Evolutionary conservation across 2,888 invertebrate genomes (phyloP).

Genomic region (Morpho helenor): DNA sequence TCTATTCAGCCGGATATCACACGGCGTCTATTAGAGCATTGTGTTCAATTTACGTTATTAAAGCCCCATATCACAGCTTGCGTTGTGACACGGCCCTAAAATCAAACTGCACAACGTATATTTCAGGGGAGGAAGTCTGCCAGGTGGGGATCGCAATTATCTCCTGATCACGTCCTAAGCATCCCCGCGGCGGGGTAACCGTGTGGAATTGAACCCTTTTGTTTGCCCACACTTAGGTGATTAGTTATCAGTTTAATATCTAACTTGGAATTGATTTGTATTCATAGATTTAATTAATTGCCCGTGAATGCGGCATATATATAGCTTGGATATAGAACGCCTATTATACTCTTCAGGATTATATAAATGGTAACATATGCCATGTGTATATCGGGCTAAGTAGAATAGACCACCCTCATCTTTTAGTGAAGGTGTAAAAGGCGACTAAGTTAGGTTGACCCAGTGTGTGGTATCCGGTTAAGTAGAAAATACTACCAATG

Average conservation of each 20-base stretch:
- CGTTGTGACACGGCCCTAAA: constrained; percentile 29
- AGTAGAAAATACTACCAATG: no score
- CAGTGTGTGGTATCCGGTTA: no score
- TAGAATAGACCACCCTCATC: no score
- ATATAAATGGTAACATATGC: no score
- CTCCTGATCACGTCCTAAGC: constrained; percentile 49
- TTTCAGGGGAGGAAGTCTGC: constrained; percentile 35
- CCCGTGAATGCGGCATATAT: constrained; percentile 10
- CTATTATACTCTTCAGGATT: no score
- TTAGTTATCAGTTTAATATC: constrained; percentile 35
- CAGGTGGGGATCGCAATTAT: constrained; percentile 44
- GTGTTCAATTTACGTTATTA: no score
- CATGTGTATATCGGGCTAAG: no score
- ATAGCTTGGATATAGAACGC: neutral
- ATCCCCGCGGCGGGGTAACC: constrained; percentile 43
- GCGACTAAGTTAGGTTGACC: no score
- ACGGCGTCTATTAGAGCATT: no score
- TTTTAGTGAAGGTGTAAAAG: no score
- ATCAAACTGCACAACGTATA: constrained; percentile 53
- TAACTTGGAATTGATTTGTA: constrained; percentile 32
- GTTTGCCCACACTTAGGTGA: constrained; percentile 38
- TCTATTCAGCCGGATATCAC: no score
- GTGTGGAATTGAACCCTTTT: constrained; percentile 46
- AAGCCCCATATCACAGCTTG: constrained; percentile 21
- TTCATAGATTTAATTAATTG: constrained; percentile 31